These are phyloP conservation scores for Liposcelis brunnea DNA, from an alignment of 2,888 invertebrate species.

Conservation along the genomic window DNA sequence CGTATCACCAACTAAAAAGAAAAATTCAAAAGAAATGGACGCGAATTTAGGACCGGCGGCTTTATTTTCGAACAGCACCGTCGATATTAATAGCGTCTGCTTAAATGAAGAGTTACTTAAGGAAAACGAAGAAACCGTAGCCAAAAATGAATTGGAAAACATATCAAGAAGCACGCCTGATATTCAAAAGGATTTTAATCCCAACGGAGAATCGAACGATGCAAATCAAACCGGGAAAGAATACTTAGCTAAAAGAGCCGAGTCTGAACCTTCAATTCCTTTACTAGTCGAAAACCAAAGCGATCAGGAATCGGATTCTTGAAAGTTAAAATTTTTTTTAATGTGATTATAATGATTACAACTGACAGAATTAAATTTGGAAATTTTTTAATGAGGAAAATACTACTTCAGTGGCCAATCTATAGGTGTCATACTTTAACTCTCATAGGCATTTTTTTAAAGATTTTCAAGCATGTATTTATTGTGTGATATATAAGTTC, in stretches of 20 bases:
- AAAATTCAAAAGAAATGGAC: conserved; percentile 8
- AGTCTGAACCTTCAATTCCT: conserved; percentile 44
- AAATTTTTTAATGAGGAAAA: no score
- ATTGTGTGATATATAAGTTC: no score
- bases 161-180: conserved; percentile 44
- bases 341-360: no score
- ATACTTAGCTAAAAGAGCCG: conserved; percentile 31
- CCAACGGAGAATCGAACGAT: conserved; percentile 20
- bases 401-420: no score
- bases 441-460: no score
- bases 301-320: neutral
- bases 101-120: conserved; percentile 56
- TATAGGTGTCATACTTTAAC: no score
- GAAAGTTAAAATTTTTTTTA: neutral
- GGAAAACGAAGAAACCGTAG: conserved; percentile 18
- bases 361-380: no score
- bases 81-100: conserved; percentile 63
- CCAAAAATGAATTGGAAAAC: conserved; percentile 24
- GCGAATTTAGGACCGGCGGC: conserved; percentile 51
- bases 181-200: conserved; percentile 30
- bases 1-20: conserved; percentile 4
- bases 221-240: conserved; percentile 29
- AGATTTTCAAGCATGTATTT: no score
- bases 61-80: conserved; percentile 74
- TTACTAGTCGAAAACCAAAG: conserved; percentile 29